Conservation (phyloP, 2,113 vertebrate genomes). For the Otus sunia region DNA sequence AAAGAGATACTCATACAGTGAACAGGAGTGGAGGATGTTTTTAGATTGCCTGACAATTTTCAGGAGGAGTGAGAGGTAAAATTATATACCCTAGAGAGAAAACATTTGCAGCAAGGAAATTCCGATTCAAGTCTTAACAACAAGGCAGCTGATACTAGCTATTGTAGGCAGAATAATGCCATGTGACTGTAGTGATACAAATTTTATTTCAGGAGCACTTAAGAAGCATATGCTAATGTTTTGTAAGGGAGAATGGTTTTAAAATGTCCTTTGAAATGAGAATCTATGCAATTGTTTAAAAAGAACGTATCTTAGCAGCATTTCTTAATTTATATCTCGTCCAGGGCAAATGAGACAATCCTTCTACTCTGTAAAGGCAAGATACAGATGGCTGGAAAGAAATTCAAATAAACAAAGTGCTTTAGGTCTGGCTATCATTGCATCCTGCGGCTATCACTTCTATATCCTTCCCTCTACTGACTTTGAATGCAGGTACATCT, state of each 20-base stretch:
- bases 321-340: background rate
- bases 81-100: background rate
- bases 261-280: background rate
- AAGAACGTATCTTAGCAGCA: background rate
- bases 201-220: constrained; percentile 31
- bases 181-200: background rate
- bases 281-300: constrained; percentile 16
- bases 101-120: background rate
- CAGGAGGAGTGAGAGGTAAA: background rate
- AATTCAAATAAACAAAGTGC: background rate
- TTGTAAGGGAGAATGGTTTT: background rate
- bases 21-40: background rate
- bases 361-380: background rate
- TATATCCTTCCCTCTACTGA: background rate
- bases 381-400: background rate
- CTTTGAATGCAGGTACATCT: background rate
- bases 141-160: background rate
- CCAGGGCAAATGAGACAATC: background rate
- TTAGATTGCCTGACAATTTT: background rate
- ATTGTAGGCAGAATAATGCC: background rate
- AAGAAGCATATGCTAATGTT: constrained; percentile 11
- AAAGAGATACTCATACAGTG: background rate
- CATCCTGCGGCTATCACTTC: background rate
- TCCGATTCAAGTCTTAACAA: background rate
- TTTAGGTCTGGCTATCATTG: background rate